Evolutionary conservation across 2,113 vertebrate genomes (phyloP).

Genomic region (Stigmatopora nigra): DNA sequence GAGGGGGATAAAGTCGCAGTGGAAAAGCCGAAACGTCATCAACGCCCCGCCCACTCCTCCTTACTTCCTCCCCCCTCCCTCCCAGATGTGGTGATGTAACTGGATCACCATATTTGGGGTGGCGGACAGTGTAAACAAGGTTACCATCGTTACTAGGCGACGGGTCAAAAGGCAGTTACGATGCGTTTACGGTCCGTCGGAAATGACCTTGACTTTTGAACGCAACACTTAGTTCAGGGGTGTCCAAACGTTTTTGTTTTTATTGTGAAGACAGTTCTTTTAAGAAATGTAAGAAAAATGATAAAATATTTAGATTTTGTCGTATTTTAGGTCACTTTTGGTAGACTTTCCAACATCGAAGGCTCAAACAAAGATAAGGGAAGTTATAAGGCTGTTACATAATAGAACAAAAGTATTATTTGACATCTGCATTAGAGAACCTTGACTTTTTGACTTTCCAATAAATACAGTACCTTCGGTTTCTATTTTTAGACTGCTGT

Average conservation of each 20-base stretch:
- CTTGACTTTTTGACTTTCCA: too few relatives aligned
- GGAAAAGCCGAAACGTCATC: slow-evolving; percentile 66
- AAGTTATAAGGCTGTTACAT: too few relatives aligned
- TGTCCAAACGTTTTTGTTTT: not conserved
- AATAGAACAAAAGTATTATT: too few relatives aligned
- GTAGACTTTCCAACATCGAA: too few relatives aligned
- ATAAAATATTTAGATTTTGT: too few relatives aligned
- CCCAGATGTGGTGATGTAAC: slow-evolving; percentile 43
- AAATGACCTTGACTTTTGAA: not conserved
- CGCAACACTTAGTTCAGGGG: not conserved
- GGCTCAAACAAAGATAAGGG: too few relatives aligned
- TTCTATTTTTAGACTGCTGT: not conserved
- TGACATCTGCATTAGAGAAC: too few relatives aligned
- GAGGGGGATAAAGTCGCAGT: slow-evolving; percentile 26
- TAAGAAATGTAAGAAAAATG: too few relatives aligned
- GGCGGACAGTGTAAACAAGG: slow-evolving; percentile 50
- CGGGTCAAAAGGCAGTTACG: slow-evolving; percentile 36
- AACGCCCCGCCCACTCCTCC: slow-evolving; percentile 1
- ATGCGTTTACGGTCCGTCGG: slow-evolving; percentile 14
- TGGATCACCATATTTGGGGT: slow-evolving; percentile 62
- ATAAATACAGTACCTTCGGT: not conserved
- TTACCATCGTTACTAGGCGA: slow-evolving; percentile 38
- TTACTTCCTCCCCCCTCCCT: not conserved
- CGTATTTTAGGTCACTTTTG: too few relatives aligned
- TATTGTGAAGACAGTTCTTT: too few relatives aligned